Evolutionary conservation across 2,797 vertebrate genomes (phyloP).

Genomic region (Mionectes olivaceus): DNA sequence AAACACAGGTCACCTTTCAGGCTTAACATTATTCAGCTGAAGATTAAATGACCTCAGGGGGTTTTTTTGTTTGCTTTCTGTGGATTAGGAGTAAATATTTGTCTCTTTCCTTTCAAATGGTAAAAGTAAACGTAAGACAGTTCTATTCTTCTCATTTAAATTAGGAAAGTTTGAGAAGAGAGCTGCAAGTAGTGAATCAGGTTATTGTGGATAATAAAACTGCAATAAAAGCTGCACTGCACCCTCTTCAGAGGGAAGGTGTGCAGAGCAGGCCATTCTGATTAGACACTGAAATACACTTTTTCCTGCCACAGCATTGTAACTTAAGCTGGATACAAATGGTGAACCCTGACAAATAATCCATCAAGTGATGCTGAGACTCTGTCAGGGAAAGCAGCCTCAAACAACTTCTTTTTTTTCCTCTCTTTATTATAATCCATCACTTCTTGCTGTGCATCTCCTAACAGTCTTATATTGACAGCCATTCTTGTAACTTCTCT

Average conservation of each 20-base stretch:
- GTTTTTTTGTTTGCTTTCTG: background rate
- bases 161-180: background rate
- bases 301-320: background rate
- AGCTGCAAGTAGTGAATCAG: background rate
- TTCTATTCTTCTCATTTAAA: background rate
- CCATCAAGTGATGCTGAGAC: background rate
- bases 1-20: background rate
- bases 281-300: background rate
- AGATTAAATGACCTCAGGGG: background rate
- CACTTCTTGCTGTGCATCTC: background rate
- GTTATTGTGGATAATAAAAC: constrained; percentile 5
- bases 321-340: background rate
- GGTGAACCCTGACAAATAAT: constrained; percentile 6
- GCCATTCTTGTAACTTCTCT: background rate
- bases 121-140: constrained; percentile 28
- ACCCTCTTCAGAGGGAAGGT: background rate
- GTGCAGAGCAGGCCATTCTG: background rate
- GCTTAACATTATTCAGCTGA: background rate
- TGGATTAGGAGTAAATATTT: constrained; percentile 32
- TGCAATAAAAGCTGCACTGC: background rate
- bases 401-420: background rate
- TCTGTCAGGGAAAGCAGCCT: constrained; percentile 10
- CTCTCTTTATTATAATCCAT: background rate
- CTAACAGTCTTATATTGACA: background rate
- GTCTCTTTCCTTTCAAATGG: background rate